phyloP scores from a whole-genome alignment of 2,113 vertebrate genomes.

The Macrotis lagotis region DNA sequence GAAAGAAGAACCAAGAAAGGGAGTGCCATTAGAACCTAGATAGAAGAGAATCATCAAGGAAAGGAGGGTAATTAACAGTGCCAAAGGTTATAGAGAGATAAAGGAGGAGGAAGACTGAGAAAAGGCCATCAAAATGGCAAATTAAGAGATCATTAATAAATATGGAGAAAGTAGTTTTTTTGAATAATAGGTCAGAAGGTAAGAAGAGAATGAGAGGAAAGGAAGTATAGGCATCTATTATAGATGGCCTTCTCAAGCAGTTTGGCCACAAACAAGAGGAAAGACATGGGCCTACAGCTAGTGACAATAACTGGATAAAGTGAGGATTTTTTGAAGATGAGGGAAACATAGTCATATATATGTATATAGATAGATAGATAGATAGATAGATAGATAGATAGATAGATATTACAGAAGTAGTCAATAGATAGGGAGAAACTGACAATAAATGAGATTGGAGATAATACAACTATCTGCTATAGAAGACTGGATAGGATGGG shows the following conservation, averaged over 20 bases:
- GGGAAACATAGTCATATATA: background rate
- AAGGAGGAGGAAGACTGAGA: background rate
- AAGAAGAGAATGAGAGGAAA: background rate
- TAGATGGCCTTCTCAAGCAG: background rate
- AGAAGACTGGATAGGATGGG: background rate
- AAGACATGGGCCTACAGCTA: background rate
- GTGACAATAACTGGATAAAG: background rate
- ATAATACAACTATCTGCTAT: background rate
- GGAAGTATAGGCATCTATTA: background rate
- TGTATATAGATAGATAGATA: too few species aligned
- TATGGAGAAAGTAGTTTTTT: background rate
- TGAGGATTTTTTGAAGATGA: background rate
- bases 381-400: too few species aligned
- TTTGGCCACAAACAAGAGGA: background rate
- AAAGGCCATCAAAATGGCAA: background rate
- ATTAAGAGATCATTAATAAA: background rate
- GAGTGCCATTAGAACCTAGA: background rate
- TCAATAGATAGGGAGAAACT: background rate
- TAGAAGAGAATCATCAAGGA: background rate
- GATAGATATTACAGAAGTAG: background rate
- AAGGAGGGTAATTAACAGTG: background rate
- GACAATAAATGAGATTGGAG: background rate
- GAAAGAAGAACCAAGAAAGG: background rate
- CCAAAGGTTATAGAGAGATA: too few species aligned
- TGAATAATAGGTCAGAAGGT: background rate